Evolutionary conservation across 2,888 invertebrate genomes (phyloP), one percentile per base, ranked within the genome.

Genomic region (Dexiosoma caninum): DNA sequence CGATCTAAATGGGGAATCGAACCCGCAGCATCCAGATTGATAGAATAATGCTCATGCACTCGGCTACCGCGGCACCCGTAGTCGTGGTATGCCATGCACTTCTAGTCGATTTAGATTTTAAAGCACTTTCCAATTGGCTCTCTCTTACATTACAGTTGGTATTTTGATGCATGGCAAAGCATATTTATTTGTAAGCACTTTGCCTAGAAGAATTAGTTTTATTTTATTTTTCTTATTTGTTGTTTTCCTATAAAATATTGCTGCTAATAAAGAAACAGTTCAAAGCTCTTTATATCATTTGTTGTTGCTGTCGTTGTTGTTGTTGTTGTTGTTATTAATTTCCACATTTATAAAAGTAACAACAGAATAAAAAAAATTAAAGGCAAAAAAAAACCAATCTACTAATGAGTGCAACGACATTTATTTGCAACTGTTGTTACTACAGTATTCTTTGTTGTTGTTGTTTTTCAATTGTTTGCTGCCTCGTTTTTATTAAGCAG

Each of bases 351-450:
- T 19, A 55, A 55, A 44, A 55, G 55, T 32, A 72, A 71, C 32
- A 46, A 30, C 35, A 55, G 37, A 37, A 74, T 60, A 51, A 16
- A 46, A 19, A 19, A 9, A 23, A 49, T 37, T 27, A 62, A 35
- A 69, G 35, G 35, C 12, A 35, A 10, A 57, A 62, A 60, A 75
- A 46, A 49, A 35, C 55, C 16, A 62, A 67, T 57, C 57, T 57
- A 66, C 69, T 81, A 81, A 81, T 81, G 81, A 81, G 76, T 81
- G 66, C 81, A 76, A 81, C 72, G 81, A 81, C 76, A 81, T 77
- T 81, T 77, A 76, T 81, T 62, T 69, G 72, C 76, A 75, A 80
- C 75, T 74, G 72, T 60, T 69, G 69, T 53, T 67, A 62, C 53
- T 53, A 23, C 37, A 35, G 21, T 27, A 8, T 16, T 51, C 10